Evolutionary conservation across 1,140 invertebrate species (phyloP).

Genomic region (Artemia franciscana): DNA sequence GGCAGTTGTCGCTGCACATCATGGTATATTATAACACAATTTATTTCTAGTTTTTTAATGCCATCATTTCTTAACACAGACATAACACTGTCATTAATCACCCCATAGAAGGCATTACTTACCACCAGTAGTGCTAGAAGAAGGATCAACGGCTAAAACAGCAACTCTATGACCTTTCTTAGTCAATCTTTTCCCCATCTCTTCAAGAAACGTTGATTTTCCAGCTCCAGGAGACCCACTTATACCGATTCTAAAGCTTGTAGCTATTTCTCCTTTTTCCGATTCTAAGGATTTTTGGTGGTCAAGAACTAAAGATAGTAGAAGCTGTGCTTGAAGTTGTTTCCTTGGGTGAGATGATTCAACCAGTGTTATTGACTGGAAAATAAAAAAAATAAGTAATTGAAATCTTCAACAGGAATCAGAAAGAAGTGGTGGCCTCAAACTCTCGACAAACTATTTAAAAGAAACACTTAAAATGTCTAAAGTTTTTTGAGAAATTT

Average conservation of each 20-base stretch:
- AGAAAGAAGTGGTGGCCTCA: no score
- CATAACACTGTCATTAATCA: no score
- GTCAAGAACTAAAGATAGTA: slow-evolving; percentile 23
- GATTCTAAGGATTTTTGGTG: slow-evolving; percentile 16
- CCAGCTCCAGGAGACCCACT: slow-evolving; percentile 35
- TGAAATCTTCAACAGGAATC: no score
- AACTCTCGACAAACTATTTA: no score
- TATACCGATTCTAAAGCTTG: slow-evolving; percentile 26
- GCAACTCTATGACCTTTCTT: slow-evolving; percentile 27
- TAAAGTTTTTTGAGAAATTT: no score
- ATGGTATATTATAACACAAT: no score
- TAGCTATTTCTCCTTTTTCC: slow-evolving; percentile 13
- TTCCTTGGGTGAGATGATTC: slow-evolving; percentile 26
- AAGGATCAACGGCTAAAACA: slow-evolving; percentile 35
- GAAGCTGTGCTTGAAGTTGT: slow-evolving; percentile 20
- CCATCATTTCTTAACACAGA: no score
- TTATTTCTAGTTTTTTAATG: no score
- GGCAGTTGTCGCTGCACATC: no score
- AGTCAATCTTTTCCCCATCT: slow-evolving; percentile 29
- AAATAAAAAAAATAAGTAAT: no score
- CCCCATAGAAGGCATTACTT: no score
- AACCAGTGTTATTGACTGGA: slow-evolving; percentile 28
- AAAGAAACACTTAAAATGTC: no score
- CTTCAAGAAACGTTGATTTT: slow-evolving; percentile 37
- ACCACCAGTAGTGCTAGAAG: slow-evolving; percentile 30